Evolutionary conservation across 2,888 invertebrate species (phyloP), one percentile per base, ranked within the genome.

Genomic region (Lycaena phlaeas): DNA sequence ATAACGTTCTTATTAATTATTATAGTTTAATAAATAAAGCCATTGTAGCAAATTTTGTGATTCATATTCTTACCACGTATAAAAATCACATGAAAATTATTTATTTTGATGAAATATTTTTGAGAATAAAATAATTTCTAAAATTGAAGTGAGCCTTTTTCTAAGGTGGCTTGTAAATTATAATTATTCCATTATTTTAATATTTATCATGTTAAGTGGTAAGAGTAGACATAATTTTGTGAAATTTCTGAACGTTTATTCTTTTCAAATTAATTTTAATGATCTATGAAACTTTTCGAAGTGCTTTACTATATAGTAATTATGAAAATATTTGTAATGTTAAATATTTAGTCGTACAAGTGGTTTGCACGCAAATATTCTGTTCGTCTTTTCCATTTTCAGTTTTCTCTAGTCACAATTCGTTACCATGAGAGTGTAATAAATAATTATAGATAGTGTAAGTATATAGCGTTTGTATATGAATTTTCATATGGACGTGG

Each of bases 291-390:
- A 75, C 66, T 76, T 79, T 79, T 81, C 77, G 73, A 84, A 84
- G 84, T 84, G 84, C 84, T 84, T 84, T 84, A 84, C 82, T 84
- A 82, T 82, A 75, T 79, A 75, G 76, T 81, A 78, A 72, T 69
- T 78, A 77, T 68, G 64, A n/a, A 69, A 69, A 69, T 78, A 78
- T 75, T 75, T 74, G 73, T 81, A 82, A 79, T 74, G 69, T 79
- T 62, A 51, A 69, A 70, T 70, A 58, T 73, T 61, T 79, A 79
- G 75, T 64, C 56, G 67, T 79, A 76, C 61, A 65, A 69, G 76
- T n/a, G n/a, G n/a, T 78, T 66, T 69, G 76, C 82, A 79, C 78
- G 71, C 64, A 59, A 59, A 56, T 55, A 18, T 55, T 29, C 14
- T 30, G 29, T 14, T 39, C 18, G 18, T 25, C n/a, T 39, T 39